Conservation (phyloP, 2,888 invertebrate species). For the Dioctria linearis region DNA sequence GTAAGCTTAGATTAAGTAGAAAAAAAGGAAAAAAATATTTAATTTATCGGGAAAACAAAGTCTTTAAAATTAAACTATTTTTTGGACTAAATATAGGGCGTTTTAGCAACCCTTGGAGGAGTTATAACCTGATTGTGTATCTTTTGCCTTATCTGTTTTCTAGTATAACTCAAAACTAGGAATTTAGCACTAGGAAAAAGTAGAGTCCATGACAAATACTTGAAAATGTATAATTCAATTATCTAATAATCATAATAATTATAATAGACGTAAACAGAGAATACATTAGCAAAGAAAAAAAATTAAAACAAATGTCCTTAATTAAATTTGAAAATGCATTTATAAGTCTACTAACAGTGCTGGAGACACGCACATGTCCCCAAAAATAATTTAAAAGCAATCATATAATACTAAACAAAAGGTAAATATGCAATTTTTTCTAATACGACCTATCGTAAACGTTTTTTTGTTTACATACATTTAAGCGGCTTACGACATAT, state of each 20-base stretch:
- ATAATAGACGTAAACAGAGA: slow-evolving; percentile 42
- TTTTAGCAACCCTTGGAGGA: no score
- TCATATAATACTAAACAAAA: slow-evolving; percentile 33
- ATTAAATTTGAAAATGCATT: slow-evolving; percentile 27
- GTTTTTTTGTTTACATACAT: slow-evolving; percentile 31
- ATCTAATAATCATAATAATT: slow-evolving; percentile 55
- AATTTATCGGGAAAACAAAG: no score
- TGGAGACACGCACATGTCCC: neutral
- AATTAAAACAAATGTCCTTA: slow-evolving; percentile 11
- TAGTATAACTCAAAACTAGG: no score
- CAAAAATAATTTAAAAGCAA: slow-evolving; percentile 23
- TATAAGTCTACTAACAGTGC: slow-evolving; percentile 1
- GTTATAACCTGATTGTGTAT: no score
- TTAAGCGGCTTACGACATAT: slow-evolving; percentile 44
- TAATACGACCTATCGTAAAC: slow-evolving; percentile 33
- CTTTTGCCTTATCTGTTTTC: no score
- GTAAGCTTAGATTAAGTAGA: no score
- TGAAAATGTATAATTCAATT: slow-evolving; percentile 56
- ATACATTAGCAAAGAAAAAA: slow-evolving; percentile 45
- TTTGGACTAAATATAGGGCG: no score
- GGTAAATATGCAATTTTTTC: slow-evolving; percentile 26
- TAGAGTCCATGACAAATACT: neutral
- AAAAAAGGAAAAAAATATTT: no score
- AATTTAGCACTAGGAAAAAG: no score
- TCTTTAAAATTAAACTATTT: no score